A percentile compares a stretch with the other conserved stretches of the same genome.
These are phyloP conservation scores for Dugesia japonica DNA, from an alignment of 2,888 invertebrate species.

Conservation along the genomic window DNA sequence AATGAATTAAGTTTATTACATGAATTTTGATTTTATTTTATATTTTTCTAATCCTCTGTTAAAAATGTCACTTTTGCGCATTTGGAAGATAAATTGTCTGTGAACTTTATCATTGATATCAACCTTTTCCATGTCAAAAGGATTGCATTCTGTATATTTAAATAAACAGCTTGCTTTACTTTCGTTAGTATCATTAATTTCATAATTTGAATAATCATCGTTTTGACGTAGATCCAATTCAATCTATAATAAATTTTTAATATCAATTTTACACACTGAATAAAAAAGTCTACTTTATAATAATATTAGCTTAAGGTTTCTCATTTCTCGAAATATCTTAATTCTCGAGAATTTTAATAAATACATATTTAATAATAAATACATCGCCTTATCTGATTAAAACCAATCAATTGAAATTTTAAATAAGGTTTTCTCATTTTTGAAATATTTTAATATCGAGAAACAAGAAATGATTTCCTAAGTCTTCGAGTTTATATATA, in stretches of 20 bases:
- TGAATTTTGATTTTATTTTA: neutral
- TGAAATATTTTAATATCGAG: neutral
- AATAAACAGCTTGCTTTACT: neutral
- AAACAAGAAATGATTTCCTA: neutral
- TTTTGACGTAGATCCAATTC: neutral
- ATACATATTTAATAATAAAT: no score
- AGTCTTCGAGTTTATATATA: no score
- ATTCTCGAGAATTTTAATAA: no score
- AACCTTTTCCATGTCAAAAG: neutral
- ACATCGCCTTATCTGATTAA: no score
- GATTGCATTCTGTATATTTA: neutral
- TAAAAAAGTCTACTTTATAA: neutral
- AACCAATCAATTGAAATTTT: neutral
- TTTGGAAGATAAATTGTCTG: constrained; percentile 12
- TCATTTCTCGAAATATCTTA: no score
- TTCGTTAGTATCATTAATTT: neutral
- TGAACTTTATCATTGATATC: neutral
- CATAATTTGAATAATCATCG: neutral
- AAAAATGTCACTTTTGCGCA: neutral
- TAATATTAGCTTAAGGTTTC: no score
- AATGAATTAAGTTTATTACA: neutral
- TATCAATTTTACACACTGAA: neutral
- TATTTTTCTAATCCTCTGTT: constrained; percentile 5
- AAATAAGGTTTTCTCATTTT: neutral
- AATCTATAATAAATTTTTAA: neutral